These are phyloP conservation scores for Aselliscus stoliczkanus DNA, from an alignment of 2,797 vertebrate species.

Conservation along the genomic window DNA sequence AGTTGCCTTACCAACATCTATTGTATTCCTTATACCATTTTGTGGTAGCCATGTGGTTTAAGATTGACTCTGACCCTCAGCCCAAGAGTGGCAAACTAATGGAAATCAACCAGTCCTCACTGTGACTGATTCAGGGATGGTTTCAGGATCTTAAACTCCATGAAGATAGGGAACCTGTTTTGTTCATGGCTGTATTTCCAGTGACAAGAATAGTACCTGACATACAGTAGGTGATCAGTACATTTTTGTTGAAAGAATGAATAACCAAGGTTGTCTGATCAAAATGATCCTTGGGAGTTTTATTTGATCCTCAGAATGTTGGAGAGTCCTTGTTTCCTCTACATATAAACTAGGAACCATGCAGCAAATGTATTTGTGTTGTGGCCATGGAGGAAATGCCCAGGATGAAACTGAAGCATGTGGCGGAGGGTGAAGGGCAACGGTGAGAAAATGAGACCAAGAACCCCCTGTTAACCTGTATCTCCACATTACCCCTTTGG, in stretches of 20 bases:
- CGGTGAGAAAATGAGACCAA: background rate
- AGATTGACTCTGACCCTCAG: background rate
- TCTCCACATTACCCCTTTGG: background rate
- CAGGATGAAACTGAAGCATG: background rate
- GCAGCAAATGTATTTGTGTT: background rate
- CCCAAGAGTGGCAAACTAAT: background rate
- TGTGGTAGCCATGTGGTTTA: background rate
- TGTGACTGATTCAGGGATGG: background rate
- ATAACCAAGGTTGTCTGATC: background rate
- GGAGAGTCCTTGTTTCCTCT: background rate
- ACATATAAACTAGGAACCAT: background rate
- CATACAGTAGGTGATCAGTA: background rate
- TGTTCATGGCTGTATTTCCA: background rate
- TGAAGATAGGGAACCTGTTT: background rate
- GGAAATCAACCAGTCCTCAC: background rate
- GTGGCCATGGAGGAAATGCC: background rate
- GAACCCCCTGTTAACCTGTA: background rate
- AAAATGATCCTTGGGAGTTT: background rate
- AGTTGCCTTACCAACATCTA: background rate
- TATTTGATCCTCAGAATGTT: background rate
- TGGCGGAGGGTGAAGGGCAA: background rate
- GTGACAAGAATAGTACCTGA: background rate
- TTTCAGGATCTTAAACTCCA: background rate
- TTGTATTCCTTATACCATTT: background rate
- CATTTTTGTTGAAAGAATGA: conserved; percentile 2